Percentiles rank a stretch among this genome's conserved stretches.
These are phyloP conservation scores for Podocnemis expansa DNA, from an alignment of 2,113 vertebrate species.

Conservation along the genomic window DNA sequence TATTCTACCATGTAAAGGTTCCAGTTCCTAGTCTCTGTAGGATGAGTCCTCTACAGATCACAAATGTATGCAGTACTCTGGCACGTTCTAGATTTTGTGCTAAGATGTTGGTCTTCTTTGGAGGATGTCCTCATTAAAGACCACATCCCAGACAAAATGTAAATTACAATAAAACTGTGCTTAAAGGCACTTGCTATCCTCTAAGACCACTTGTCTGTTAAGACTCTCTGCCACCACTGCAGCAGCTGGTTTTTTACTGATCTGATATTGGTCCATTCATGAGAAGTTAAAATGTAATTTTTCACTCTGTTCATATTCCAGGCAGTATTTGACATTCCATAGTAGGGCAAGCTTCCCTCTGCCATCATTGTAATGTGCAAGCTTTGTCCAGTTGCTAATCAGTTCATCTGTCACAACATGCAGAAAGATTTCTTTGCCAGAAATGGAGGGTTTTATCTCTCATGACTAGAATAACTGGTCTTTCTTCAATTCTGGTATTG, in stretches of 20 bases:
- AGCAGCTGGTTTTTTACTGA: neutral
- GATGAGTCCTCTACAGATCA: neutral
- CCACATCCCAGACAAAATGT: neutral
- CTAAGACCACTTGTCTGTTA: slow-evolving; percentile 2
- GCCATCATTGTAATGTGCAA: neutral
- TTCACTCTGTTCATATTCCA: slow-evolving; percentile 2
- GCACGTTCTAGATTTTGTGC: neutral
- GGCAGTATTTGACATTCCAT: neutral
- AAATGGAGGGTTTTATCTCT: neutral
- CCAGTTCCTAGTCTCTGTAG: neutral
- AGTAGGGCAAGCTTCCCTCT: slow-evolving; percentile 20
- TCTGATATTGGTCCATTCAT: neutral
- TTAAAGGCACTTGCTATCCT: neutral
- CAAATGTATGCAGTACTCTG: neutral
- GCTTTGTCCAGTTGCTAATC: neutral
- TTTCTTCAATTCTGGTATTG: neutral
- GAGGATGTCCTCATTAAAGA: neutral
- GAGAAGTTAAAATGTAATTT: neutral
- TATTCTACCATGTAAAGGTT: neutral
- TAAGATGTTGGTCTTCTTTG: neutral
- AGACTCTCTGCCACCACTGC: neutral
- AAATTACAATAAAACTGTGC: neutral
- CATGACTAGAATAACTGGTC: neutral
- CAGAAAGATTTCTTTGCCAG: neutral
- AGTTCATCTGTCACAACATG: neutral